Evolutionary conservation across 1,140 invertebrate genomes (phyloP).

Genomic region (Trachymyrmex septentrionalis): DNA sequence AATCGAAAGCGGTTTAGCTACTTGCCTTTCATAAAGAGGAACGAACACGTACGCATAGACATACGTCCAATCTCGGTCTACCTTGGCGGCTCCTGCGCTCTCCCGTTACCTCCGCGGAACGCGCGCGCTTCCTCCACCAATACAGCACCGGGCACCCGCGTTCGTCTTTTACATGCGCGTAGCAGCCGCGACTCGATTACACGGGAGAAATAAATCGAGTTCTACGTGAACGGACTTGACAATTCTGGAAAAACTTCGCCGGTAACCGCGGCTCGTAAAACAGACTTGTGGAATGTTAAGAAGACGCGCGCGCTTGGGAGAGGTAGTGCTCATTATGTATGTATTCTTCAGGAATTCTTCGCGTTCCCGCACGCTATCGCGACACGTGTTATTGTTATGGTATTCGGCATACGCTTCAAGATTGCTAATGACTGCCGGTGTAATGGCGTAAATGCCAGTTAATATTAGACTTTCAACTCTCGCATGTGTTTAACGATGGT

Average conservation of each 20-base stretch:
- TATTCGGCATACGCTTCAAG: not conserved
- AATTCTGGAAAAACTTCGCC: constrained; percentile 69
- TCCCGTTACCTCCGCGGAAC: constrained; percentile 56
- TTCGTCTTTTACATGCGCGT: constrained; percentile 68
- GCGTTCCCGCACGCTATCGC: not conserved
- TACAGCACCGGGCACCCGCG: not conserved
- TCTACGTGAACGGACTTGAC: constrained; percentile 78
- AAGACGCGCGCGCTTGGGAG: constrained; percentile 27
- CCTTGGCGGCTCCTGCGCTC: constrained; percentile 53
- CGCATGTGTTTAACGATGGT: not conserved
- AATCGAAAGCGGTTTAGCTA: constrained; percentile 82
- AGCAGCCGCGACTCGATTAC: constrained; percentile 75
- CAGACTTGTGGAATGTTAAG: constrained; percentile 69
- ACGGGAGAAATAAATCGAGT: constrained; percentile 80
- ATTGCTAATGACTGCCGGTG: not conserved
- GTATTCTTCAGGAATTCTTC: constrained; percentile 40
- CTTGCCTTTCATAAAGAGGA: constrained; percentile 81
- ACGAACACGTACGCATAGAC: constrained; percentile 70
- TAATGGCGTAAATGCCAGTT: not conserved
- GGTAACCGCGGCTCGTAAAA: constrained; percentile 66
- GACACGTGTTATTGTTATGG: not conserved
- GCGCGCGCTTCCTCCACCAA: not conserved
- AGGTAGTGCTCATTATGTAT: constrained; percentile 41
- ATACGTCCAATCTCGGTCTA: constrained; percentile 70
- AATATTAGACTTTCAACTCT: not conserved